Evolutionary conservation across 2,113 vertebrate genomes (phyloP), one percentile per base, ranked within the genome.

Genomic region (Microtus montanus): DNA sequence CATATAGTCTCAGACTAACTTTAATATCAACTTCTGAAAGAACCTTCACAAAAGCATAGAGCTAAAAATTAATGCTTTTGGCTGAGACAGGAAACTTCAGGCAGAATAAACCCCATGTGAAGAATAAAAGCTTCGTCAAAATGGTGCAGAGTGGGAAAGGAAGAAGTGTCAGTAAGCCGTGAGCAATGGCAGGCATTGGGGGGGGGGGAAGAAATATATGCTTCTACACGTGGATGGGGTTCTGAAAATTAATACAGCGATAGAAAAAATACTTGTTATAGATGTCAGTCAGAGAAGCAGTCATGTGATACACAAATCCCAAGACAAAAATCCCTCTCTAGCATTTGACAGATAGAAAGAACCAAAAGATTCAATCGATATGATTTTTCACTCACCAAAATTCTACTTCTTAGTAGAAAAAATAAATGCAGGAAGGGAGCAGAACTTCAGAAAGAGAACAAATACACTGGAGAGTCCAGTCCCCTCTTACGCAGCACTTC

Each of bases 371-470:
- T 70, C 35, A 95, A 90, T 77, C 74, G 11, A 79, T 79, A n/a
- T 24, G 73, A 84, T 79, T 95, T 84, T 93, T 92, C 49, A 68
- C 20, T 89, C 15, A 74, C 94, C 63, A 91, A 96, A 84, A 85
- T 44, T 2, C 4, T 38, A 88, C 24, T 93, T 86, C 5, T 91
- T 52, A 61, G 44, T 7, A 86, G 20, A 24, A 14, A 95, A 64
- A 33, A 28, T 22, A 83, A 87, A 91, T 78, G 11, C 3, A 92
- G 35, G 30, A 70, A 73, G 64, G 49, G 87, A 79, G n/a, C 19
- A 33, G 64, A 86, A 58, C 26, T 20, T 73, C 78, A 66, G 28
- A 63, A 91, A 75, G 49, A 79, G 11, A 54, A 33, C 44, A 75
- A 89, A 61, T 14, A 33, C 6, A 30, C 66, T 38, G 79, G 4